Evolutionary conservation across 2,113 vertebrate species (phyloP).

Genomic region (Paramormyrops kingsleyae): DNA sequence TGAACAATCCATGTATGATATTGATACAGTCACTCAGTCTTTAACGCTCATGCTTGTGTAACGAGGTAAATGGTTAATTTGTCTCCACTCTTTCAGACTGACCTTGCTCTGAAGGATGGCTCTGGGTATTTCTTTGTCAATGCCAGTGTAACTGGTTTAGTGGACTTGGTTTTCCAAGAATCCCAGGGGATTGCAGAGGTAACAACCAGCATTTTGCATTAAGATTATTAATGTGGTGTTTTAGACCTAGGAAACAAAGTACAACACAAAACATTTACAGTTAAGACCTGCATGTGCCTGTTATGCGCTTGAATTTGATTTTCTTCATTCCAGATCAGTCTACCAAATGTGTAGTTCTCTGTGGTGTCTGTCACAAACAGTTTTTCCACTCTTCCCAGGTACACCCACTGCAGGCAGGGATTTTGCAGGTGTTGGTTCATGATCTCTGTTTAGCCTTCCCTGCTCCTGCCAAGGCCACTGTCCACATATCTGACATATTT

Average conservation of each 20-base stretch:
- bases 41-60: neutral
- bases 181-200: conserved; percentile 66
- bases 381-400: conserved; percentile 58
- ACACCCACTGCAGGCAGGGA: conserved; percentile 63
- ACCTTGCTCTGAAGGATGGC: conserved; percentile 73
- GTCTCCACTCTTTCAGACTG: conserved; percentile 52
- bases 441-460: conserved; percentile 86
- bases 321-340: neutral
- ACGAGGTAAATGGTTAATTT: neutral
- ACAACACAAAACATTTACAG: neutral
- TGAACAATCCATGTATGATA: neutral
- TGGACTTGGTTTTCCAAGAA: conserved; percentile 70
- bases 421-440: conserved; percentile 78
- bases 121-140: conserved; percentile 92
- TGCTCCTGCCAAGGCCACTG: conserved; percentile 65
- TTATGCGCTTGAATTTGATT: neutral
- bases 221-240: neutral
- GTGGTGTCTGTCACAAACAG: neutral
- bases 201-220: conserved; percentile 33
- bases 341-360: neutral
- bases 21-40: neutral
- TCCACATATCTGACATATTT: conserved; percentile 80
- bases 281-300: neutral
- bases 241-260: neutral
- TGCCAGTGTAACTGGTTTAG: conserved; percentile 62